These are phyloP conservation scores for Brachypteracias leptosomus DNA, from an alignment of 2,113 vertebrate species.

Conservation along the genomic window DNA sequence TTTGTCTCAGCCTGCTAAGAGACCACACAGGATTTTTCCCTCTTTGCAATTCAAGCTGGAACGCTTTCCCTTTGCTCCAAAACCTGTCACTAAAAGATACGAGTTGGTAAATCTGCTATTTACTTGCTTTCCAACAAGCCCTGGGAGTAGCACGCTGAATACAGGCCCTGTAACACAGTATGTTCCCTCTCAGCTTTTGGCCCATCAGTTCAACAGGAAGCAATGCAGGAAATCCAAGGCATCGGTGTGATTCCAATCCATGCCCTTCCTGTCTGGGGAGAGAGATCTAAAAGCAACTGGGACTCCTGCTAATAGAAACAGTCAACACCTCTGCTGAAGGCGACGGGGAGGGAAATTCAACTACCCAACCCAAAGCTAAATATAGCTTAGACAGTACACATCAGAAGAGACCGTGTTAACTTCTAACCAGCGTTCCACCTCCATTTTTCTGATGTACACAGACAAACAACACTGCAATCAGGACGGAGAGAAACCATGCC, in stretches of 20 bases:
- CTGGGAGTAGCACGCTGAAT: background rate
- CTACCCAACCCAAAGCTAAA: background rate
- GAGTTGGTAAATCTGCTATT: background rate
- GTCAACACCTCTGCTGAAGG: background rate
- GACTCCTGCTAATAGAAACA: constrained; percentile 6
- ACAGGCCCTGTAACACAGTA: background rate
- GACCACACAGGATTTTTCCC: rapidly evolving
- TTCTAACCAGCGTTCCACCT: background rate
- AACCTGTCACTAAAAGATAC: background rate
- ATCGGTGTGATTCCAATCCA: constrained; percentile 28
- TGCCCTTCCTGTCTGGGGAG: constrained; percentile 54
- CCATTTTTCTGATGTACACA: rapidly evolving
- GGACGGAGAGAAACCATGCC: background rate
- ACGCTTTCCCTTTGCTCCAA: background rate
- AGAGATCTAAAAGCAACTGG: constrained; percentile 12
- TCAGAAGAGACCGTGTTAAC: background rate
- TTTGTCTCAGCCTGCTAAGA: background rate
- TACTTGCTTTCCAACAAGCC: background rate
- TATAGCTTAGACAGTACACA: background rate
- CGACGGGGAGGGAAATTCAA: background rate
- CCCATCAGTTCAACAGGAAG: constrained; percentile 35
- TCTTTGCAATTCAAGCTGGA: background rate
- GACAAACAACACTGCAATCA: background rate
- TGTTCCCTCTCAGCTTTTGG: background rate
- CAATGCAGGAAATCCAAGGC: constrained; percentile 67